These are phyloP conservation scores for Pangasius sanitwongsei DNA, from an alignment of 2,797 vertebrate genomes.

Conservation along the genomic window DNA sequence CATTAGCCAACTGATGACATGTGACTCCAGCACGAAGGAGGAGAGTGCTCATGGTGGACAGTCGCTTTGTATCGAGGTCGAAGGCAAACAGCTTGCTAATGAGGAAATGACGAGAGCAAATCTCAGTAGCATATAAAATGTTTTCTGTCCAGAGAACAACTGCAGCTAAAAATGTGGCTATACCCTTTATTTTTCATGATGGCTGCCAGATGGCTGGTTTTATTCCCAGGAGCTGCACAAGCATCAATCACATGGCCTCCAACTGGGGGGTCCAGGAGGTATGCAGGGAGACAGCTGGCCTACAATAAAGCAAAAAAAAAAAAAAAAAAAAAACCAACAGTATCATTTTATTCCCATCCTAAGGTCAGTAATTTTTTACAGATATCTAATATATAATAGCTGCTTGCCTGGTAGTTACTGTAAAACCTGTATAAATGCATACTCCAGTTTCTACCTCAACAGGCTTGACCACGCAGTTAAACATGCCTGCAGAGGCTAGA, in stretches of 20 bases:
- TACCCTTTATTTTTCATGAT: slow-evolving; percentile 90
- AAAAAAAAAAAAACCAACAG: background rate
- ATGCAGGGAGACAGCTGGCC: slow-evolving; percentile 94
- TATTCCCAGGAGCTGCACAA: slow-evolving; percentile 94
- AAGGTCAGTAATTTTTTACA: background rate
- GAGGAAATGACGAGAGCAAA: background rate
- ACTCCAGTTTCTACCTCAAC: background rate
- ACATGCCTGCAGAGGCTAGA: background rate
- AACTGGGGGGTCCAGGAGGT: slow-evolving; percentile 78
- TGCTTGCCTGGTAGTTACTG: background rate
- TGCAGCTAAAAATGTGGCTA: background rate
- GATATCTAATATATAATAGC: background rate
- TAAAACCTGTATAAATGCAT: background rate
- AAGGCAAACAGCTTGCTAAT: slow-evolving; percentile 89
- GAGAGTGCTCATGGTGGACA: slow-evolving; percentile 90
- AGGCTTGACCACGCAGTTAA: background rate
- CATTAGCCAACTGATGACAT: slow-evolving; percentile 83
- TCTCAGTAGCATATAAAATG: background rate
- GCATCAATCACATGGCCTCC: slow-evolving; percentile 87
- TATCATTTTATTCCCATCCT: background rate
- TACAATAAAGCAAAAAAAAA: slow-evolving; percentile 48
- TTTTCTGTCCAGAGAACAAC: background rate
- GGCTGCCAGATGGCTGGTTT: slow-evolving; percentile 93
- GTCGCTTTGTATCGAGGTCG: slow-evolving; percentile 88
- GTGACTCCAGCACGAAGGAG: slow-evolving; percentile 88